Percentiles rank a stretch among this genome's conserved stretches.
phyloP scores from a whole-genome alignment of 1,140 invertebrate genomes.

The Diabrotica undecimpunctata region DNA sequence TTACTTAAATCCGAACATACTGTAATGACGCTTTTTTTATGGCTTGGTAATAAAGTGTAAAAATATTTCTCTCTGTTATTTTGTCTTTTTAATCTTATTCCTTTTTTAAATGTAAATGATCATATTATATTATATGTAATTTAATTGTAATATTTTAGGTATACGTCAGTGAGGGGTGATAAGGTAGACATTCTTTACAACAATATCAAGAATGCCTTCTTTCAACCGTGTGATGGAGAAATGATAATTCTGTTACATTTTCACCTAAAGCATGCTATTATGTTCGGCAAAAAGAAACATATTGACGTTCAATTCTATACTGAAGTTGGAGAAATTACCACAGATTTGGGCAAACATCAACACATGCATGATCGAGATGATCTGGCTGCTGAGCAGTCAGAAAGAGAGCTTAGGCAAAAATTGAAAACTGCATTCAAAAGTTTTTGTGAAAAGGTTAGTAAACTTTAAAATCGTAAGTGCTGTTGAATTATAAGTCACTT shows the following conservation, averaged over 20 bases:
- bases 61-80: too few relatives aligned
- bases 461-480: too few relatives aligned
- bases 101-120: too few relatives aligned
- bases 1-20: too few relatives aligned
- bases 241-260: constrained; percentile 99
- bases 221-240: constrained; percentile 98
- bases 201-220: constrained; percentile 99
- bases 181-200: constrained; percentile 99
- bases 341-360: constrained; percentile 98
- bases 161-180: constrained; percentile 96
- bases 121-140: too few relatives aligned
- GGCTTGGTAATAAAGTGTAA: too few relatives aligned
- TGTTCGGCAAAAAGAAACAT: constrained; percentile 99
- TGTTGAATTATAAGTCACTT: too few relatives aligned
- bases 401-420: constrained; percentile 93
- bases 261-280: constrained; percentile 96
- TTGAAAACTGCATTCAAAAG: constrained; percentile 97
- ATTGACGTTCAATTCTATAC: constrained; percentile 99
- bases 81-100: too few relatives aligned
- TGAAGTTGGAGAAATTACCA: constrained; percentile 99
- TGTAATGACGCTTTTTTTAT: too few relatives aligned
- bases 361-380: constrained; percentile 99
- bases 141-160: constrained; percentile 55
- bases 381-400: constrained; percentile 96
- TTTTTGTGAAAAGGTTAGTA: constrained; percentile 86